Conservation (phyloP, 2,113 vertebrate genomes). For the Paramisgurnus dabryanus region DNA sequence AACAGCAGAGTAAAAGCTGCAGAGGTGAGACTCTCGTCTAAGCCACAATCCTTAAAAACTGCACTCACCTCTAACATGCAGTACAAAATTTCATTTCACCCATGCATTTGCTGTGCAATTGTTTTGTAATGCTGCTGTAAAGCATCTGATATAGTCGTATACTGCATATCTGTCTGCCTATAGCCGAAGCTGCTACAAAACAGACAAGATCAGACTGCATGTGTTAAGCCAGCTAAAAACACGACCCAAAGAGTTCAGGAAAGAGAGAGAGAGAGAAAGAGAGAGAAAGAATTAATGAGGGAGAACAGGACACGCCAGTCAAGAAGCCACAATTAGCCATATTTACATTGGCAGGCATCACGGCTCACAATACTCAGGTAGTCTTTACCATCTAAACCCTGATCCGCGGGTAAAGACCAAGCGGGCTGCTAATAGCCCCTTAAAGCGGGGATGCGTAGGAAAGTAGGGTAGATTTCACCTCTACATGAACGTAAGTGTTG, state of each 20-base stretch:
- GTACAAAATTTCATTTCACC: conserved; percentile 66
- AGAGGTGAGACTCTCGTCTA: conserved; percentile 4
- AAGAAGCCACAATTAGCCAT: conserved; percentile 21
- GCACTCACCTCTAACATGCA: conserved; percentile 69
- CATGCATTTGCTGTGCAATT: conserved; percentile 72
- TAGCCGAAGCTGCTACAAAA: conserved; percentile 51
- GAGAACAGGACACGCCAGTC: conserved; percentile 9
- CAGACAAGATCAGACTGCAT: conserved; percentile 58
- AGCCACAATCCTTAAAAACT: conserved; percentile 52
- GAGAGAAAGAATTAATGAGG: not conserved
- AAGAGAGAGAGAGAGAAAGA: conserved; percentile 10
- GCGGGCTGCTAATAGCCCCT: conserved; percentile 11
- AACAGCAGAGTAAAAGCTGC: conserved; percentile 37
- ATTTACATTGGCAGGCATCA: conserved; percentile 27
- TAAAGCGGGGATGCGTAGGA: conserved; percentile 42
- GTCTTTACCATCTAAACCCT: conserved; percentile 50
- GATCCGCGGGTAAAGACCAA: conserved; percentile 44
- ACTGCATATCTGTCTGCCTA: conserved; percentile 66
- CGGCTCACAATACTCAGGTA: conserved; percentile 14
- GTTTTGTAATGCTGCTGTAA: conserved; percentile 64
- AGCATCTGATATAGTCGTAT: conserved; percentile 64
- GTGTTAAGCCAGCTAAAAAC: conserved; percentile 40
- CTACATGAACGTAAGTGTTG: conserved; percentile 54
- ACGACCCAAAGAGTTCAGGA: conserved; percentile 14
- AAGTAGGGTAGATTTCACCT: conserved; percentile 19